Percentiles rank a stretch among this genome's conserved stretches.
phyloP scores from a whole-genome alignment of 2,888 invertebrate genomes.

The Hecatera dysodea region DNA sequence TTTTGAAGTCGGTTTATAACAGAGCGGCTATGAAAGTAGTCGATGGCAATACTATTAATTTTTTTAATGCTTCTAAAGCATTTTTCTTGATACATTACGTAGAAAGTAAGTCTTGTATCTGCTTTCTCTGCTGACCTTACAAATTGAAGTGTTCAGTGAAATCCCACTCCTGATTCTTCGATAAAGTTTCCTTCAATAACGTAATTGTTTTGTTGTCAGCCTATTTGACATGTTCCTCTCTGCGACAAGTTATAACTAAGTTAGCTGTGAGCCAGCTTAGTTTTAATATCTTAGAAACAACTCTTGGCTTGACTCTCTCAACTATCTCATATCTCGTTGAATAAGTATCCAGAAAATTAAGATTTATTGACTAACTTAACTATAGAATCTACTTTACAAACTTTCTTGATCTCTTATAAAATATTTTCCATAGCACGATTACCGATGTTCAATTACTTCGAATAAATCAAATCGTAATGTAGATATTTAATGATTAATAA shows the following conservation, averaged over 20 bases:
- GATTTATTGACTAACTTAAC: background rate
- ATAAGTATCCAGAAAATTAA: background rate
- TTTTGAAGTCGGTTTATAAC: background rate
- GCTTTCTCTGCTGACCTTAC: background rate
- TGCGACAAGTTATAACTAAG: slow-evolving; percentile 7
- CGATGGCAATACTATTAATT: too few relatives aligned
- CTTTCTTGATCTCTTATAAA: background rate
- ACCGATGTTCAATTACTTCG: background rate
- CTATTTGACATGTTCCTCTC: background rate
- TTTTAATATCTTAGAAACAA: background rate
- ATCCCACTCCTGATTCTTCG: background rate
- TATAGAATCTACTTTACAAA: background rate
- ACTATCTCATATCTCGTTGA: background rate
- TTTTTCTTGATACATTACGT: background rate
- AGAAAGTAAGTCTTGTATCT: background rate
- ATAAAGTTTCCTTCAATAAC: slow-evolving; percentile 8
- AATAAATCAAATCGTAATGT: background rate
- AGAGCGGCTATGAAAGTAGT: background rate
- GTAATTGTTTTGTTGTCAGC: slow-evolving; percentile 3
- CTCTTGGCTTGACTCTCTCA: background rate
- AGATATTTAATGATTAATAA: background rate
- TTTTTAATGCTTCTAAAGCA: background rate
- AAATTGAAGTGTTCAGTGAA: background rate
- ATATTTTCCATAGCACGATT: background rate
- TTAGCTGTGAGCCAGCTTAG: slow-evolving; percentile 7